Conservation (phyloP, 2,888 invertebrate genomes). For the Mesorhabditis belari region DNA sequence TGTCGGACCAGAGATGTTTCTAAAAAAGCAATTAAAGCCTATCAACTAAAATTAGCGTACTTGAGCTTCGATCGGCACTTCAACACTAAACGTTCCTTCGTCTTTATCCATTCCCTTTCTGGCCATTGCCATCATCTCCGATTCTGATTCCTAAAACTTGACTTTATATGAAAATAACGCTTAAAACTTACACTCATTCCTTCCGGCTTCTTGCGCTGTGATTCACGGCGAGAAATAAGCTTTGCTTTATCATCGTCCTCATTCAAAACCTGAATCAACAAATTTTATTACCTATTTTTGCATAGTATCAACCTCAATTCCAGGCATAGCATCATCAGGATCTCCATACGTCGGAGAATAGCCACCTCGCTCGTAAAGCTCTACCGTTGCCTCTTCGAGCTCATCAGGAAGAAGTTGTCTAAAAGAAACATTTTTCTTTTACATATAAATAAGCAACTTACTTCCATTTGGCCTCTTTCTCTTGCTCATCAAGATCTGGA, state of each 20-base stretch:
- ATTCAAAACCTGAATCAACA: constrained; percentile 69
- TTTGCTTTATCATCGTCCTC: constrained; percentile 72
- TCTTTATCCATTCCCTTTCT: constrained; percentile 76
- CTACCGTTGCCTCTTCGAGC: constrained; percentile 23
- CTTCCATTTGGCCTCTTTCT: constrained; percentile 44
- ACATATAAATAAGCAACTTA: constrained; percentile 8
- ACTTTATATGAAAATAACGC: not conserved
- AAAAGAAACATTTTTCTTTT: constrained; percentile 2
- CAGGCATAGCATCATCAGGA: constrained; percentile 44
- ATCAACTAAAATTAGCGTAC: constrained; percentile 1
- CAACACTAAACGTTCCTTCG: constrained; percentile 66
- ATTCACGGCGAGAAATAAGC: constrained; percentile 54
- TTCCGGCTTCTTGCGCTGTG: constrained; percentile 17
- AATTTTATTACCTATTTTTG: not conserved
- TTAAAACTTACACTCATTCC: not conserved
- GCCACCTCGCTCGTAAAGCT: constrained; percentile 70
- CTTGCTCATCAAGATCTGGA: constrained; percentile 46
- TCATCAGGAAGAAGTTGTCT: constrained; percentile 36
- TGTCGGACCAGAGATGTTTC: constrained; percentile 91
- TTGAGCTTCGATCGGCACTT: constrained; percentile 57
- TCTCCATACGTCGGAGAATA: constrained; percentile 63
- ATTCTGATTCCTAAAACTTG: constrained; percentile 54
- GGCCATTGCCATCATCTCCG: constrained; percentile 72
- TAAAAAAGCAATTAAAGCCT: constrained; percentile 56
- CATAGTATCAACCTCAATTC: constrained; percentile 17